Percentiles rank a stretch among this genome's conserved stretches.
These are phyloP conservation scores for Xyrauchen texanus DNA, from an alignment of 2,113 vertebrate species.

Conservation along the genomic window DNA sequence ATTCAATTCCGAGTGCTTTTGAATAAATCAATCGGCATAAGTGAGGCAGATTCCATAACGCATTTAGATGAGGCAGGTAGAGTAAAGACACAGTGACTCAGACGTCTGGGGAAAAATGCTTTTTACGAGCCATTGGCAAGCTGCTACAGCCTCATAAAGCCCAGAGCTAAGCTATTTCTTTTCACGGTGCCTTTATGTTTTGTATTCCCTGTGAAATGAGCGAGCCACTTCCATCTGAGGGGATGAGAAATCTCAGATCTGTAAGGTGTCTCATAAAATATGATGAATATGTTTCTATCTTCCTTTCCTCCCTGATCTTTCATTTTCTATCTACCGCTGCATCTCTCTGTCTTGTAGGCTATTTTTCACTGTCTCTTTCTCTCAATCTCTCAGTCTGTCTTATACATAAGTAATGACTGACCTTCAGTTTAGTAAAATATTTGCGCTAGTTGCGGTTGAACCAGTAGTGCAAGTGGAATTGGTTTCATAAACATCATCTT, in stretches of 20 bases:
- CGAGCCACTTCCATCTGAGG: slow-evolving; percentile 3
- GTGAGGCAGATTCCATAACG: neutral
- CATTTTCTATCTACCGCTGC: slow-evolving; percentile 6
- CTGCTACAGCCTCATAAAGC: slow-evolving; percentile 28
- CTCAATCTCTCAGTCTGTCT: slow-evolving; percentile 10
- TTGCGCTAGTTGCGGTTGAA: neutral
- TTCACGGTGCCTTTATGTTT: slow-evolving; percentile 34
- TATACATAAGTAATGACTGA: slow-evolving; percentile 44
- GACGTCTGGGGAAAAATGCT: neutral
- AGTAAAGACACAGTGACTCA: slow-evolving; percentile 16
- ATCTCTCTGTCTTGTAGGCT: slow-evolving; percentile 12
- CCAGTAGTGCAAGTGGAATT: neutral
- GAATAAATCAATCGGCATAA: slow-evolving; percentile 2
- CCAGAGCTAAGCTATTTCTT: slow-evolving; percentile 26
- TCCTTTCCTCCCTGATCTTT: slow-evolving; percentile 18
- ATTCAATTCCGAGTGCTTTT: neutral
- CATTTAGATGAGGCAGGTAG: slow-evolving; percentile 31
- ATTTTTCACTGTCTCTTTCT: slow-evolving; percentile 21
- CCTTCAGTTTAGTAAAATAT: slow-evolving; percentile 33
- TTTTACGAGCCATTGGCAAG: slow-evolving; percentile 24
- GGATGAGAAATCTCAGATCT: slow-evolving; percentile 32
- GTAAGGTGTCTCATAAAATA: slow-evolving; percentile 38
- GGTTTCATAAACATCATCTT: neutral
- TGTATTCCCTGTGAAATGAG: slow-evolving; percentile 40
- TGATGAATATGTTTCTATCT: slow-evolving; percentile 25